Conservation (phyloP, 2,888 invertebrate genomes). For the Luperina nickerlii region DNA sequence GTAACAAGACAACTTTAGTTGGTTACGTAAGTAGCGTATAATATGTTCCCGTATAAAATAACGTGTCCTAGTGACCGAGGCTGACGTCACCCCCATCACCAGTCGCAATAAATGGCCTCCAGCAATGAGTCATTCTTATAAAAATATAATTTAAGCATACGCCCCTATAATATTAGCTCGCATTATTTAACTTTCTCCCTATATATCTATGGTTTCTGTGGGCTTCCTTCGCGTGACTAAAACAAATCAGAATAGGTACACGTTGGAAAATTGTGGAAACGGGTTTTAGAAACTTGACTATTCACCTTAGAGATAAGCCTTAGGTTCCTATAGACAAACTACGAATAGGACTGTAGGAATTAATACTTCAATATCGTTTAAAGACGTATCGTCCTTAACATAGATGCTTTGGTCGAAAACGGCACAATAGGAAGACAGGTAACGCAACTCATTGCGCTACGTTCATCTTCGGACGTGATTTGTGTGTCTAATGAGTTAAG, state of each 20-base stretch:
- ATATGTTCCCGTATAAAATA: conserved; percentile 26
- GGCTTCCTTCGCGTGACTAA: conserved; percentile 61
- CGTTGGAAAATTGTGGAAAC: conserved; percentile 54
- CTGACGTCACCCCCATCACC: conserved; percentile 62
- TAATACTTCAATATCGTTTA: conserved; percentile 13
- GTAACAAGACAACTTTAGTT: conserved; percentile 5
- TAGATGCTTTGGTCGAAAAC: conserved; percentile 50
- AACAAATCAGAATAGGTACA: conserved; percentile 49
- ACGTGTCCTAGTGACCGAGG: conserved; percentile 58
- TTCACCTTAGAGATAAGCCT: conserved; percentile 32
- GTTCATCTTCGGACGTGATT: conserved; percentile 61
- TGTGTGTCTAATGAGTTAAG: conserved; percentile 52
- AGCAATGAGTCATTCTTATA: conserved; percentile 61
- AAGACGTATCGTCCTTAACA: conserved; percentile 39
- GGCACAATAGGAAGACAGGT: conserved; percentile 58
- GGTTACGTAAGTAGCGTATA: conserved; percentile 15
- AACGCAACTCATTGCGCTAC: conserved; percentile 46
- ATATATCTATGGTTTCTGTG: conserved; percentile 44
- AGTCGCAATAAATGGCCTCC: conserved; percentile 51
- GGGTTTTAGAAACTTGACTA: conserved; percentile 43
- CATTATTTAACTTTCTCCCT: conserved; percentile 57
- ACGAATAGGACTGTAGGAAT: not conserved
- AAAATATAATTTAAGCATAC: conserved; percentile 45
- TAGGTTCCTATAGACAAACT: not conserved
- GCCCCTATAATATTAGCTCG: conserved; percentile 46